Base-by-base conservation (phyloP, 2,113 vertebrate genomes). In the Chaenogobius annularis region DNA sequence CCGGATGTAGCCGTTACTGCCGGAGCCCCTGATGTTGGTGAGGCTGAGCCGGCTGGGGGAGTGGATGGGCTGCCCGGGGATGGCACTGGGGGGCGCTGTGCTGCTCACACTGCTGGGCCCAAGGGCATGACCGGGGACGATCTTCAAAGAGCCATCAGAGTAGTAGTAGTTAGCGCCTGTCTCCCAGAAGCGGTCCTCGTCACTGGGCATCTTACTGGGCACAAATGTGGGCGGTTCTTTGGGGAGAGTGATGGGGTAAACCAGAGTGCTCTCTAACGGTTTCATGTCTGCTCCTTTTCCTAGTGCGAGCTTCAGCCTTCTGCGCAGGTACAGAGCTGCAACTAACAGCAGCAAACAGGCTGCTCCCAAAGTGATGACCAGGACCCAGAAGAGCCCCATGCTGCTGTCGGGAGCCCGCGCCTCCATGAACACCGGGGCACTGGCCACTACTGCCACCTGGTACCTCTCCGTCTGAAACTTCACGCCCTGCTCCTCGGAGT, bases 1-100 rank as follows among this genome's bases (percentile, higher is more conserved):
- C n/a, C 97, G 96, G 85, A 99, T 96, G 72, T 99, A 99, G 3
- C 97, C 97, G 0, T 98, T 99, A 93, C 95, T 95, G 72, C 92
- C 93, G 0, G 95, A 94, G 84, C 95, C 96, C n/a, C 97, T 88
- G 70, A 97, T 94, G 10, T 95, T 95, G 56, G 96, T 95, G 67
- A 99, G 92, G 85, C 97, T 97, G 82, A 98, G 94, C 46, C 96
- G 94, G 75, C 94, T 96, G 19, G 95, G 95, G 17, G 96, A 96
- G 90, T 95, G 97, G 66, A 98, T 93, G 61, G 97, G 96, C 87
- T 99, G 97, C 44, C 97, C 96, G 0, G 97, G 97, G 66, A 98
- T 97, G 80, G 95, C 88, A 67, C 95, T 92, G 10, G 95, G 90
- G 0, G 95, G 94, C 46, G 91, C 82, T 0, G 95, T 92, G 0